These are phyloP conservation scores for Poeciliopsis occidentalis DNA, from an alignment of 2,113 vertebrate species.

Conservation along the genomic window DNA sequence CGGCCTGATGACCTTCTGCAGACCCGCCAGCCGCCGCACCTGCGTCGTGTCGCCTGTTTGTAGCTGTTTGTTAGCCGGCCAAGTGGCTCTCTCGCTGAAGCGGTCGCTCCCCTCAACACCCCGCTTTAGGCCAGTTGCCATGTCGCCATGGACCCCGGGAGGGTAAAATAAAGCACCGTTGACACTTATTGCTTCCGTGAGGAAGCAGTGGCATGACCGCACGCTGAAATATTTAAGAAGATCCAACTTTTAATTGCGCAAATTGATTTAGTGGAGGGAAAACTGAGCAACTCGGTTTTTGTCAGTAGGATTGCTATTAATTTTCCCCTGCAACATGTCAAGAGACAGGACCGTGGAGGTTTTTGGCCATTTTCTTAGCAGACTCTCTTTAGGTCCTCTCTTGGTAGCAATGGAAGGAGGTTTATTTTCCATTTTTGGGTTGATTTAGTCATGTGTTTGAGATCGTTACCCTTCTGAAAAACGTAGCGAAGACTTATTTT, in stretches of 20 bases:
- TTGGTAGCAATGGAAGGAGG: background rate
- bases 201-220: background rate
- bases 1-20: constrained; percentile 46
- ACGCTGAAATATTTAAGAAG: background rate
- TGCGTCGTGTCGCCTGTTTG: constrained; percentile 41
- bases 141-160: background rate
- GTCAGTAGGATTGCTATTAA: background rate
- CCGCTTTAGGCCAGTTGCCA: constrained; percentile 30
- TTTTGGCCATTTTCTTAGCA: background rate
- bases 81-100: constrained; percentile 26
- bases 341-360: background rate
- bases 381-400: background rate
- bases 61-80: constrained; percentile 49
- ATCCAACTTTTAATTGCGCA: background rate
- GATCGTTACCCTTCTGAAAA: background rate
- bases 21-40: constrained; percentile 44
- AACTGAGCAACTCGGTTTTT: background rate
- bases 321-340: background rate
- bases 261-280: background rate
- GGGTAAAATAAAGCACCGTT: background rate
- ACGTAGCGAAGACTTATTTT: background rate
- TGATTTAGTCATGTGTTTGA: background rate
- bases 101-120: constrained; percentile 5
- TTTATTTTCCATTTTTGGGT: background rate
- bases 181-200: background rate